Percentiles rank a stretch among this genome's conserved stretches.
These are phyloP conservation scores for Diaprepes abbreviatus DNA, from an alignment of 2,888 invertebrate species.

Conservation along the genomic window DNA sequence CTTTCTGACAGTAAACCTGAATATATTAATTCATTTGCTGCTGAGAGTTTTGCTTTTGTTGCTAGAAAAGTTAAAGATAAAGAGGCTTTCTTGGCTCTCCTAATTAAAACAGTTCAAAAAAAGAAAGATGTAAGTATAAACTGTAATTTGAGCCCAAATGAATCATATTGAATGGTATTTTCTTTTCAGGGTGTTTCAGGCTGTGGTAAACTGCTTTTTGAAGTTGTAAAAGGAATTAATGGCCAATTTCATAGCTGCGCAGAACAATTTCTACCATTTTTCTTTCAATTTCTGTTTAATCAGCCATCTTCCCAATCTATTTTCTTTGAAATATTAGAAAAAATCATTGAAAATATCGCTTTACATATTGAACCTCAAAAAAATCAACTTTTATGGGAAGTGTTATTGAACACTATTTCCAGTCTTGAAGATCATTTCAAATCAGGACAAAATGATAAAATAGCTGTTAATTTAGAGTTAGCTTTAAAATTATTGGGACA, in stretches of 20 bases:
- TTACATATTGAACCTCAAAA: constrained; percentile 75
- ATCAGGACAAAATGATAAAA: constrained; percentile 36
- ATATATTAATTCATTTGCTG: constrained; percentile 93
- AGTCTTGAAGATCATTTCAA: constrained; percentile 51
- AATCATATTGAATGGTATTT: no score
- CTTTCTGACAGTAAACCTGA: constrained; percentile 83
- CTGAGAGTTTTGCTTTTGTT: constrained; percentile 96
- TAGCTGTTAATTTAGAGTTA: constrained; percentile 50
- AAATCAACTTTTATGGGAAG: constrained; percentile 77
- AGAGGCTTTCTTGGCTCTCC: constrained; percentile 77
- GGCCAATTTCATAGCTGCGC: constrained; percentile 90
- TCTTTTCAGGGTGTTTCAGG: constrained; percentile 79
- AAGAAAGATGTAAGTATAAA: constrained; percentile 80
- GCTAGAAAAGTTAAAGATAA: constrained; percentile 89
- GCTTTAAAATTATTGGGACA: constrained; percentile 74
- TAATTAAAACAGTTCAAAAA: constrained; percentile 77
- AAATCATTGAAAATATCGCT: constrained; percentile 76
- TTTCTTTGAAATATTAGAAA: constrained; percentile 76
- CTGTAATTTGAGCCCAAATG: no score
- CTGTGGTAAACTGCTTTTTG: constrained; percentile 89
- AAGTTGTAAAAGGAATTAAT: constrained; percentile 86
- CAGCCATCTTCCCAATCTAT: constrained; percentile 70
- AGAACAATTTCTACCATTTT: constrained; percentile 77
- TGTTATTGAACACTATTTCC: constrained; percentile 65
- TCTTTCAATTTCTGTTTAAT: constrained; percentile 75